Evolutionary conservation across 2,113 vertebrate species (phyloP).

Genomic region (Hucho hucho): DNA sequence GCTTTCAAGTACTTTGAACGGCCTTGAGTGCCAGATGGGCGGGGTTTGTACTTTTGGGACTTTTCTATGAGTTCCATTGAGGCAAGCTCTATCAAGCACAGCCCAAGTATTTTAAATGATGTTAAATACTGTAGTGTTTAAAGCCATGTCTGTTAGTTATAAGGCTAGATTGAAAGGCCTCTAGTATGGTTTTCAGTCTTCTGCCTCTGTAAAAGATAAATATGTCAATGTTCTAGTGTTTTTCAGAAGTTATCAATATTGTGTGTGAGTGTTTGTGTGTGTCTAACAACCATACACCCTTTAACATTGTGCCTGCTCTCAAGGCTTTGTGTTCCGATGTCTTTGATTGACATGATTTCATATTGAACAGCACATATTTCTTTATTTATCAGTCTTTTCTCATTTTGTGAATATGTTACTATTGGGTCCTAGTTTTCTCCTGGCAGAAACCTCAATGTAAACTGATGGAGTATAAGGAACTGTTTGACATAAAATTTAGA

Average conservation of each 20-base stretch:
- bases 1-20: no score
- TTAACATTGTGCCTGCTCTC: slow-evolving; percentile 73
- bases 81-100: no score
- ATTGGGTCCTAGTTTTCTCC: slow-evolving; percentile 50
- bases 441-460: slow-evolving; percentile 52
- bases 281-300: slow-evolving; percentile 54
- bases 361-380: slow-evolving; percentile 42
- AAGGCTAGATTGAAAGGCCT: slow-evolving; percentile 52
- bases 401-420: slow-evolving; percentile 43
- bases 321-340: slow-evolving; percentile 62
- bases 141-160: no score
- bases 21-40: no score
- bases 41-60: no score
- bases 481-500: slow-evolving; percentile 38
- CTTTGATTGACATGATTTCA: slow-evolving; percentile 52
- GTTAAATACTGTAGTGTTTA: no score
- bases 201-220: slow-evolving; percentile 63
- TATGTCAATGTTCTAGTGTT: slow-evolving; percentile 66
- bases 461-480: slow-evolving; percentile 37
- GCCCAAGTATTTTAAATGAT: no score
- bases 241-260: slow-evolving; percentile 56
- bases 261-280: slow-evolving; percentile 44
- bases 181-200: slow-evolving; percentile 61
- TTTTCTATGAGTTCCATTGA: no score
- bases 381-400: slow-evolving; percentile 67